A percentile compares a stretch with the other conserved stretches of the same genome.
Evolutionary conservation across 2,797 vertebrate genomes (phyloP).

Genomic region (Macrochelys suwanniensis): DNA sequence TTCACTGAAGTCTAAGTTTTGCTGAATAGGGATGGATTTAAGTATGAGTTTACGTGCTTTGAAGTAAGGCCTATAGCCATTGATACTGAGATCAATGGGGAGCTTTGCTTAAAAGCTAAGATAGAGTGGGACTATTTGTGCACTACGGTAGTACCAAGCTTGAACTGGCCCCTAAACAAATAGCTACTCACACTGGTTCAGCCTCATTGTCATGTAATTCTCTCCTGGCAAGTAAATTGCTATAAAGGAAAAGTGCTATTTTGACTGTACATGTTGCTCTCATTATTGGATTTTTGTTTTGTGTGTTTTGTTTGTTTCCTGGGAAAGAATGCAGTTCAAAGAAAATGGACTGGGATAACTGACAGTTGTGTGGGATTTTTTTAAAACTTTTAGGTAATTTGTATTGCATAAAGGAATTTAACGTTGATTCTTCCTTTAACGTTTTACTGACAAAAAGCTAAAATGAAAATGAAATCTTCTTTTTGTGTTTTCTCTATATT

Average conservation of each 20-base stretch:
- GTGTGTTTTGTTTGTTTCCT: neutral
- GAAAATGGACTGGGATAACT: neutral
- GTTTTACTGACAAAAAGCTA: constrained; percentile 11
- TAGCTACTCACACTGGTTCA: neutral
- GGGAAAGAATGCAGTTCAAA: neutral
- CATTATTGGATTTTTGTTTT: neutral
- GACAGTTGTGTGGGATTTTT: neutral
- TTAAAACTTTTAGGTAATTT: neutral
- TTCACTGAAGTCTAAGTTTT: neutral
- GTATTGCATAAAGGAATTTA: neutral
- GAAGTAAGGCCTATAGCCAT: neutral
- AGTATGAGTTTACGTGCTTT: neutral
- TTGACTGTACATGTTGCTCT: neutral
- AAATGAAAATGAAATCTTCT: neutral
- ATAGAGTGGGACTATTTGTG: neutral
- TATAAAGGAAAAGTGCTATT: neutral
- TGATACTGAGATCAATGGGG: neutral
- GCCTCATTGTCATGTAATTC: neutral
- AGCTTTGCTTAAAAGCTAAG: neutral
- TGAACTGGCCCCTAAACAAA: neutral
- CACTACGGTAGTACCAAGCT: neutral
- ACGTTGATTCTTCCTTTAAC: neutral
- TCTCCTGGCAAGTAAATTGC: neutral
- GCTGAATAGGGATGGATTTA: neutral
- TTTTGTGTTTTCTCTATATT: neutral